phyloP scores from a whole-genome alignment of 2,797 vertebrate species.

The Pygocentrus nattereri region DNA sequence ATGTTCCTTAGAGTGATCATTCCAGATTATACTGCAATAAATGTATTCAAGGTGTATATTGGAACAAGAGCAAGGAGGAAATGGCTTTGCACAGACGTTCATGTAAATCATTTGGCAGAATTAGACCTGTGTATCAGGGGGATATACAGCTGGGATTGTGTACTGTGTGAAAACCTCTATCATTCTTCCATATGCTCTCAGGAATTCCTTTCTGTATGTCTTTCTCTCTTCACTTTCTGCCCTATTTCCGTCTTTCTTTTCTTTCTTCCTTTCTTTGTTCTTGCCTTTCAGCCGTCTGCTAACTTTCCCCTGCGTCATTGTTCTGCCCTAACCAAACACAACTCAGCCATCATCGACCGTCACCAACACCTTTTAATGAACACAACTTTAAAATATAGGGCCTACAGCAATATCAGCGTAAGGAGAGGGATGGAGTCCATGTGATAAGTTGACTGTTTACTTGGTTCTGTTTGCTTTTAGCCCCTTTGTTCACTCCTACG shows the following conservation, averaged over 20 bases:
- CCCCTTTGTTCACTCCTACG: slow-evolving; percentile 14
- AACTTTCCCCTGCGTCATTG: background rate
- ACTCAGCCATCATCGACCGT: slow-evolving; percentile 5
- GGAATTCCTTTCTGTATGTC: slow-evolving; percentile 57
- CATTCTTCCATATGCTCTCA: slow-evolving; percentile 72
- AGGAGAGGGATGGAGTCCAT: slow-evolving; percentile 17
- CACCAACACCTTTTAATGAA: slow-evolving; percentile 8
- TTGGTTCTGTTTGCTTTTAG: background rate
- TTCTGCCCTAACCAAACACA: slow-evolving; percentile 20
- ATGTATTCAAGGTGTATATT: slow-evolving; percentile 65
- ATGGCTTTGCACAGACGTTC: slow-evolving; percentile 64
- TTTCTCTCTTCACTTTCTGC: background rate
- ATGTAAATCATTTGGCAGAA: slow-evolving; percentile 77
- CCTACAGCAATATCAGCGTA: slow-evolving; percentile 17
- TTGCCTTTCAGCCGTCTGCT: background rate
- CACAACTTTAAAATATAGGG: background rate
- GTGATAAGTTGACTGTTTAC: slow-evolving; percentile 4
- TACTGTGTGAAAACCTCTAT: slow-evolving; percentile 69
- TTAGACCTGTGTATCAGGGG: slow-evolving; percentile 62
- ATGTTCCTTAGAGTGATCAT: slow-evolving; percentile 57
- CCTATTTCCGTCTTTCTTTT: background rate
- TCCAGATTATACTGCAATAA: slow-evolving; percentile 61
- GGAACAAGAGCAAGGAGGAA: slow-evolving; percentile 64
- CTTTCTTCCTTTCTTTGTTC: background rate
- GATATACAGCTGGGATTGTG: slow-evolving; percentile 73